These are phyloP conservation scores for Myotis brandtii DNA, from an alignment of 2,113 vertebrate genomes.

Conservation along the genomic window DNA sequence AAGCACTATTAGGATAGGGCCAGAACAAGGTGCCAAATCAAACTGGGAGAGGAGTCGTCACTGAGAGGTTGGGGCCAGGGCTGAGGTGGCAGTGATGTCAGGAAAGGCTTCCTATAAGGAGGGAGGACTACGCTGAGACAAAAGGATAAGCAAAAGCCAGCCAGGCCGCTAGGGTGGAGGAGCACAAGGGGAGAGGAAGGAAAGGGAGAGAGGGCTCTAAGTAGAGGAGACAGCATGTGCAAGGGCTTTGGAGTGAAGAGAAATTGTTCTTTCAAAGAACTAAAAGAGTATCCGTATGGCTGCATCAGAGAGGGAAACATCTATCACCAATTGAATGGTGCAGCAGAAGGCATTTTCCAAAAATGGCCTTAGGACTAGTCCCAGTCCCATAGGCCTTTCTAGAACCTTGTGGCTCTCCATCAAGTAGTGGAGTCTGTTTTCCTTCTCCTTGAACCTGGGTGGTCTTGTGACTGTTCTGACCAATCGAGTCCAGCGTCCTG, in stretches of 20 bases:
- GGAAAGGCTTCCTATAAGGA: not conserved
- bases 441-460: not conserved
- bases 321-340: not conserved
- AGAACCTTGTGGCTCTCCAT: not conserved
- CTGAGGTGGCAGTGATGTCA: not conserved
- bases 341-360: not conserved
- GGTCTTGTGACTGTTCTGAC: not conserved
- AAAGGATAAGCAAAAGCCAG: not conserved
- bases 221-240: not conserved
- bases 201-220: not conserved
- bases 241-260: not conserved
- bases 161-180: not conserved
- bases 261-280: not conserved
- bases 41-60: not conserved
- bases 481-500: not conserved
- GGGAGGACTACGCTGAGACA: not conserved
- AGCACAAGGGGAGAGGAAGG: not conserved
- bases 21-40: not conserved
- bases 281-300: not conserved
- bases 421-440: not conserved
- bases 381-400: not conserved
- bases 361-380: not conserved
- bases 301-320: not conserved
- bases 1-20: not conserved
- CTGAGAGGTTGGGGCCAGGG: not conserved